Conservation (phyloP, 2,113 vertebrate species). For the Pseudopodoces humilis region DNA sequence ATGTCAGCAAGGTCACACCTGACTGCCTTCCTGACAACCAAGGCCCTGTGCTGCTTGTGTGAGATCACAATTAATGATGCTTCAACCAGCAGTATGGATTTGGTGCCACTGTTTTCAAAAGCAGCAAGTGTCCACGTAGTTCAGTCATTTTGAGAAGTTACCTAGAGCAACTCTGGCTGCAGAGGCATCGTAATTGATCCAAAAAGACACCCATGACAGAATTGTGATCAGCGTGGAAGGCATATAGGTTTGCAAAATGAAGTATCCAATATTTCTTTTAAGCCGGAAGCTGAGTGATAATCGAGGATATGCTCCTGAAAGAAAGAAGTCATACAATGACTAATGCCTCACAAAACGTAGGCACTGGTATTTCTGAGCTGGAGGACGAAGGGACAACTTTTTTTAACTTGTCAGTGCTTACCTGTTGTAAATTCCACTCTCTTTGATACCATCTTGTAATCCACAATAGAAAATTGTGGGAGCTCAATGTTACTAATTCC, state of each 20-base stretch:
- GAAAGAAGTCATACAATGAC: neutral
- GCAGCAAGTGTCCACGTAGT: neutral
- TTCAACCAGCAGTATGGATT: neutral
- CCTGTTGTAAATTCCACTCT: constrained; percentile 94
- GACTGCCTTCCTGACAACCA: neutral
- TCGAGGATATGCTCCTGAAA: constrained; percentile 88
- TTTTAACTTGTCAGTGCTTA: constrained; percentile 47
- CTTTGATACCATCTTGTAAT: constrained; percentile 91
- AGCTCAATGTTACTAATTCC: constrained; percentile 92
- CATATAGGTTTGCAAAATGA: constrained; percentile 92
- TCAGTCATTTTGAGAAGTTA: constrained; percentile 53
- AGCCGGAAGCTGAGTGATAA: constrained; percentile 89
- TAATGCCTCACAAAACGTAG: neutral
- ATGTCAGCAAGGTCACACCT: neutral
- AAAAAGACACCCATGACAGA: constrained; percentile 90
- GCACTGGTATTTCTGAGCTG: neutral
- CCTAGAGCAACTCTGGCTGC: constrained; percentile 94
- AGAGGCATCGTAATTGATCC: constrained; percentile 94
- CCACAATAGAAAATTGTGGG: constrained; percentile 91
- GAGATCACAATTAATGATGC: neutral
- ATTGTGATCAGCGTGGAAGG: constrained; percentile 90
- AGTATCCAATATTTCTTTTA: constrained; percentile 92
- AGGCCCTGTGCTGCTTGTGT: neutral
- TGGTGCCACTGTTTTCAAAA: neutral
- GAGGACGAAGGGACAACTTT: neutral